Evolutionary conservation across 2,113 vertebrate genomes (phyloP).

Genomic region (Budorcas taxicolor): DNA sequence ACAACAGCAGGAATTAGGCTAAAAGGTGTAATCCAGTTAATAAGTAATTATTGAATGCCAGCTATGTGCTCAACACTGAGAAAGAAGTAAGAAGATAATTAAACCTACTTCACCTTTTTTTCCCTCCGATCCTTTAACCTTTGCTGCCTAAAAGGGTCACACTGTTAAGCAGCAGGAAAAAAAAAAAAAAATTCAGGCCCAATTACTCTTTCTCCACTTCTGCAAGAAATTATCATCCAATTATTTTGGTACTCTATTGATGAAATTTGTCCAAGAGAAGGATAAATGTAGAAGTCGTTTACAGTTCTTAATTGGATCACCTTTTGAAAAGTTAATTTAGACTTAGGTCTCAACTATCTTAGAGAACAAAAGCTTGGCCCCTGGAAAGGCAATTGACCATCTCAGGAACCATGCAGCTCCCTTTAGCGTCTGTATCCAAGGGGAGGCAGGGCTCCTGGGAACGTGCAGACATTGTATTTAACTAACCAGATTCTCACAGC

Average conservation of each 20-base stretch:
- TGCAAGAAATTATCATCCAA: background rate
- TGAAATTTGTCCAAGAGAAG: slow-evolving; percentile 17
- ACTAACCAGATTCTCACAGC: background rate
- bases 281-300: background rate
- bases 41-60: slow-evolving; percentile 13
- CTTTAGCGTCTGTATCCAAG: rapidly evolving
- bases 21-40: background rate
- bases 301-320: slow-evolving; percentile 33
- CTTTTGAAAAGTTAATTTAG: background rate
- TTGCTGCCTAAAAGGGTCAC: background rate
- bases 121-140: background rate
- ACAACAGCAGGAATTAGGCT: background rate
- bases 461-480: background rate
- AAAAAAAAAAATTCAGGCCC: background rate
- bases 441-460: rapidly evolving
- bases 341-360: background rate
- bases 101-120: background rate
- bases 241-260: background rate
- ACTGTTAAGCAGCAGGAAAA: background rate
- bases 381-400: background rate
- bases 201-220: background rate
- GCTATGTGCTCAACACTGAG: background rate
- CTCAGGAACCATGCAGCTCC: too few species aligned
- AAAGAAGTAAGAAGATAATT: background rate
- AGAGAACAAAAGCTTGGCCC: background rate